phyloP scores from a whole-genome alignment of 2,113 vertebrate species.

The Strix uralensis region DNA sequence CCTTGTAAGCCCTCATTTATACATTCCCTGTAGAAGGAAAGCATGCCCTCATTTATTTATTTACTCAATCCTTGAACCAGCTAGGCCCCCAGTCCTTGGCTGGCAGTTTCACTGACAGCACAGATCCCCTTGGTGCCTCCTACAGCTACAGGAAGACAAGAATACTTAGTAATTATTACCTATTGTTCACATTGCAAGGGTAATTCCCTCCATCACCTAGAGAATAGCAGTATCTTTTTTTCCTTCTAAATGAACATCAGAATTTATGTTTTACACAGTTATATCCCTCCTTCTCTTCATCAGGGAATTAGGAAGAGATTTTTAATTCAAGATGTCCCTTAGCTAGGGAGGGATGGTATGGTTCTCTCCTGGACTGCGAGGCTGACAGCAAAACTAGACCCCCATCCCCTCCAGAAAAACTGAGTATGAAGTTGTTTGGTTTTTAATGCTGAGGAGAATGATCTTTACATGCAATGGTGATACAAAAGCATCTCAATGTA shows the following conservation, averaged over 20 bases:
- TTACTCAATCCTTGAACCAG: background rate
- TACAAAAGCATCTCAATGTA: background rate
- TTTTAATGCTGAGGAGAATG: background rate
- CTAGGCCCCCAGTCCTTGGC: background rate
- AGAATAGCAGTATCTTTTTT: background rate
- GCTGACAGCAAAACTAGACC: background rate
- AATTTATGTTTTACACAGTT: background rate
- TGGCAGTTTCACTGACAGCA: background rate
- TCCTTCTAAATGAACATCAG: background rate
- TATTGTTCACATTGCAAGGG: background rate
- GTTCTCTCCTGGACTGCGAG: background rate
- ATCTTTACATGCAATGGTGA: background rate
- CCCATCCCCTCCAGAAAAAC: background rate
- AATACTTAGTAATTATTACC: background rate
- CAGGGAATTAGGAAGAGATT: background rate
- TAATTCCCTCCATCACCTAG: background rate
- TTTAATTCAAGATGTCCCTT: background rate
- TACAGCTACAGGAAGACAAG: background rate
- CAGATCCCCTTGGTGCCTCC: background rate
- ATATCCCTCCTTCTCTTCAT: background rate
- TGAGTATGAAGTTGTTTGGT: accelerated
- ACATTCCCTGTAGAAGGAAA: background rate
- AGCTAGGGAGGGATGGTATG: background rate
- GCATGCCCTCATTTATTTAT: background rate
- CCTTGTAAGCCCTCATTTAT: background rate